These are phyloP conservation scores for Ochotona curzoniae DNA, from an alignment of 2,113 vertebrate genomes.

Conservation along the genomic window DNA sequence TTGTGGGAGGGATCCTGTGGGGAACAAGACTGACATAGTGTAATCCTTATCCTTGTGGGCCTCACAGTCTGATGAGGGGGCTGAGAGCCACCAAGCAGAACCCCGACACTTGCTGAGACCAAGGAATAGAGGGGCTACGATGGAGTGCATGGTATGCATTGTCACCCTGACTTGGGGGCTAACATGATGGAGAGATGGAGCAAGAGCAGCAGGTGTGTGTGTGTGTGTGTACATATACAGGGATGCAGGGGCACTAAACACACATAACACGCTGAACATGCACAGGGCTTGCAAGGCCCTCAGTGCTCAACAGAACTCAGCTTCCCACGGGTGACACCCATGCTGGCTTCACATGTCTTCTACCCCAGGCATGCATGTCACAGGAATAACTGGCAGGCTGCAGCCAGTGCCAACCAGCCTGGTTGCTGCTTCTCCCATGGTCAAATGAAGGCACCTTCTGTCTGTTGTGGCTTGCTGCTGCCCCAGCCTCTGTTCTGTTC, in stretches of 20 bases:
- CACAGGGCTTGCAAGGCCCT: neutral
- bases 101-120: neutral
- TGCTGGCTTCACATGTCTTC: neutral
- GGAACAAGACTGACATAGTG: neutral
- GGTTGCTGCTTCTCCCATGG: neutral
- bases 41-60: neutral
- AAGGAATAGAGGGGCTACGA: neutral
- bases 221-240: neutral
- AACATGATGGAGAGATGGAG: neutral
- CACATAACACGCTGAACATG: neutral
- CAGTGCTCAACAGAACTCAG: constrained; percentile 5
- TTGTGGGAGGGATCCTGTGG: neutral
- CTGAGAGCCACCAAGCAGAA: neutral
- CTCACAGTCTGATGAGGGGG: neutral
- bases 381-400: neutral
- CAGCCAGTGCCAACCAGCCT: neutral
- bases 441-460: neutral
- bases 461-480: neutral
- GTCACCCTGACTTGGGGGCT: neutral
- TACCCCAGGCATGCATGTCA: neutral
- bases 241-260: neutral
- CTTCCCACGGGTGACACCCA: neutral
- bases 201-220: neutral
- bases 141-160: too few relatives aligned
- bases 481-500: neutral